These are phyloP conservation scores for Onychomys leucogaster DNA, from an alignment of 2,797 vertebrate genomes.

Conservation along the genomic window DNA sequence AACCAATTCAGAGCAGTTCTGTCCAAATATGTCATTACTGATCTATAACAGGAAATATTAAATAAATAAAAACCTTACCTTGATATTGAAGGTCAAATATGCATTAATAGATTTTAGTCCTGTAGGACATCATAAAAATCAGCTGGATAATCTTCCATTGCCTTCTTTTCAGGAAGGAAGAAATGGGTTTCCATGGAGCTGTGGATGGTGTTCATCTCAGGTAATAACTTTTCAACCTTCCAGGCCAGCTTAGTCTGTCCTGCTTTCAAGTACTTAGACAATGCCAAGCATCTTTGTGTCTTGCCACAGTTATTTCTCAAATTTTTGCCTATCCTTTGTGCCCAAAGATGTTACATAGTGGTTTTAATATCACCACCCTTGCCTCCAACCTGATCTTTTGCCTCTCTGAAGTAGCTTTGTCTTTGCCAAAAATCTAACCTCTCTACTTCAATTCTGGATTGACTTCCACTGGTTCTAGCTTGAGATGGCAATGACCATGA, in stretches of 20 bases:
- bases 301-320: slow-evolving; percentile 31
- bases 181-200: not conserved
- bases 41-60: not conserved
- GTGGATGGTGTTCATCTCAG: not conserved
- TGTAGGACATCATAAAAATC: not conserved
- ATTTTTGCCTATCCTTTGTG: not conserved
- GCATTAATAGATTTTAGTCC: not conserved
- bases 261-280: slow-evolving; percentile 23
- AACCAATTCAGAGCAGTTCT: not conserved
- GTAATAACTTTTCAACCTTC: not conserved
- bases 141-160: not conserved
- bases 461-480: not conserved
- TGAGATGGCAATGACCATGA: not conserved
- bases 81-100: not conserved
- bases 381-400: not conserved
- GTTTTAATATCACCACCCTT: not conserved
- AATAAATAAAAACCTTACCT: not conserved
- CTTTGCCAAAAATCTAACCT: not conserved
- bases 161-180: not conserved
- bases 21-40: not conserved
- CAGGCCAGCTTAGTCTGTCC: not conserved
- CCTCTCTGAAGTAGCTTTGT: not conserved
- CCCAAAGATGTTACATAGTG: not conserved
- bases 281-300: not conserved
- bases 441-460: not conserved